Evolutionary conservation across 2,797 vertebrate genomes (phyloP).

Genomic region (Danio aesculapii): DNA sequence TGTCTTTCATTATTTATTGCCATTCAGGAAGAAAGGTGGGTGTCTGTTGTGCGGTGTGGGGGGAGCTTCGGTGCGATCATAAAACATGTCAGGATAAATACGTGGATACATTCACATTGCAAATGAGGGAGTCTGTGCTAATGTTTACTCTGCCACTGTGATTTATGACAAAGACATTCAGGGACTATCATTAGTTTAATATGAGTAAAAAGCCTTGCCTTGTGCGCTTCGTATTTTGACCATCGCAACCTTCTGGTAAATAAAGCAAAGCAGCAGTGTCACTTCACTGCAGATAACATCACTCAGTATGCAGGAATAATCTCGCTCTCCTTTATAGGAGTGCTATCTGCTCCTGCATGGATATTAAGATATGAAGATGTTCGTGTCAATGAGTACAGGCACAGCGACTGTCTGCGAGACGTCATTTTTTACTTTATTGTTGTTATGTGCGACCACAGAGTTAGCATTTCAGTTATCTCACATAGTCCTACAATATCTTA

Average conservation of each 20-base stretch:
- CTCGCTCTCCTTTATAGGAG: constrained; percentile 61
- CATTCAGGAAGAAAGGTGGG: constrained; percentile 71
- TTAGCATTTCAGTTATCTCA: constrained; percentile 1
- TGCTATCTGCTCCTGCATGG: constrained; percentile 30
- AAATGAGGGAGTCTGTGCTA: constrained; percentile 77
- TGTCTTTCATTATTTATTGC: constrained; percentile 83
- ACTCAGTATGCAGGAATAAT: constrained; percentile 64
- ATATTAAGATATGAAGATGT: constrained; percentile 47
- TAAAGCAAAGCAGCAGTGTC: constrained; percentile 70
- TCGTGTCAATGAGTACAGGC: constrained; percentile 30
- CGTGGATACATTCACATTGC: constrained; percentile 78
- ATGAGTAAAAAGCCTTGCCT: constrained; percentile 67
- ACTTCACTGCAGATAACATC: constrained; percentile 69
- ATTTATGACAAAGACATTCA: constrained; percentile 78
- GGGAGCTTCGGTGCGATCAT: constrained; percentile 78
- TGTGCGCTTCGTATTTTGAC: constrained; percentile 70
- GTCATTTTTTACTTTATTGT: constrained; percentile 19
- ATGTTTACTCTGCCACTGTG: constrained; percentile 73
- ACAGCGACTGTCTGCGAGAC: neutral
- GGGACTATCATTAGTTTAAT: constrained; percentile 73
- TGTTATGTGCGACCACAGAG: neutral
- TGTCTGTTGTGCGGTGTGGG: constrained; percentile 36
- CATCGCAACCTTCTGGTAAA: constrained; percentile 70
- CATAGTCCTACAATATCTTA: neutral
- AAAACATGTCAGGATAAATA: constrained; percentile 88